These are phyloP conservation scores for Tribolium castaneum DNA, from an alignment of 1,140 invertebrate genomes.

Conservation along the genomic window DNA sequence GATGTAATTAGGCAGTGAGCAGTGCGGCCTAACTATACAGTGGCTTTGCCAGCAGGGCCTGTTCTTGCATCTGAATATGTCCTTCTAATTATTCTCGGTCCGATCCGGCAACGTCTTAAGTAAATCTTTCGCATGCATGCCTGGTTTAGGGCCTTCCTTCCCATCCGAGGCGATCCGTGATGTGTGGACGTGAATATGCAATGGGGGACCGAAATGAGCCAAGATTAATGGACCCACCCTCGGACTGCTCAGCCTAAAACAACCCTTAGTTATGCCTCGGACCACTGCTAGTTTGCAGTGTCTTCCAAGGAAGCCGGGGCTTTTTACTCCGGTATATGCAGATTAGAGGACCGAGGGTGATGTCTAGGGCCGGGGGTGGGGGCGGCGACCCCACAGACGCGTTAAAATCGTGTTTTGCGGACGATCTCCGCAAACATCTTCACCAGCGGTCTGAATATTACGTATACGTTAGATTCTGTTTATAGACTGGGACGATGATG, in stretches of 20 bases:
- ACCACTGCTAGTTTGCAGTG: slow-evolving; percentile 54
- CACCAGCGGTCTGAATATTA: background rate
- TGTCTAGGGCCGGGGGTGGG: background rate
- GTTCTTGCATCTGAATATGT: slow-evolving; percentile 3
- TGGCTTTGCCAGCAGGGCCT: background rate
- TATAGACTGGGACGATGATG: background rate
- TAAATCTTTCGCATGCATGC: slow-evolving; percentile 42
- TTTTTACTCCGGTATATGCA: slow-evolving; percentile 58
- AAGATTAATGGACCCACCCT: slow-evolving; percentile 62
- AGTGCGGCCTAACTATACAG: slow-evolving; percentile 1
- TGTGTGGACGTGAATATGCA: slow-evolving; percentile 65
- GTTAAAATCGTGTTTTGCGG: slow-evolving; percentile 25
- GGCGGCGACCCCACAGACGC: background rate
- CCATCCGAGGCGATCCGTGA: slow-evolving; percentile 57
- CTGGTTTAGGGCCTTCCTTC: slow-evolving; percentile 38
- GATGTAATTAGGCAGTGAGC: slow-evolving; percentile 6
- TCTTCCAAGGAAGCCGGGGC: slow-evolving; percentile 46
- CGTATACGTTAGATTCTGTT: background rate
- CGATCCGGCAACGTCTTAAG: slow-evolving; percentile 40
- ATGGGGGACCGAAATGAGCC: slow-evolving; percentile 61
- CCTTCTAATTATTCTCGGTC: slow-evolving; percentile 23
- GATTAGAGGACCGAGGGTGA: slow-evolving; percentile 48
- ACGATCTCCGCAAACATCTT: slow-evolving; percentile 3
- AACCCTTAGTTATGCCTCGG: slow-evolving; percentile 58
- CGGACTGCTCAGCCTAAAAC: slow-evolving; percentile 63